phyloP scores from a whole-genome alignment of 2,888 invertebrate genomes.

The Ecdyonurus torrentis region DNA sequence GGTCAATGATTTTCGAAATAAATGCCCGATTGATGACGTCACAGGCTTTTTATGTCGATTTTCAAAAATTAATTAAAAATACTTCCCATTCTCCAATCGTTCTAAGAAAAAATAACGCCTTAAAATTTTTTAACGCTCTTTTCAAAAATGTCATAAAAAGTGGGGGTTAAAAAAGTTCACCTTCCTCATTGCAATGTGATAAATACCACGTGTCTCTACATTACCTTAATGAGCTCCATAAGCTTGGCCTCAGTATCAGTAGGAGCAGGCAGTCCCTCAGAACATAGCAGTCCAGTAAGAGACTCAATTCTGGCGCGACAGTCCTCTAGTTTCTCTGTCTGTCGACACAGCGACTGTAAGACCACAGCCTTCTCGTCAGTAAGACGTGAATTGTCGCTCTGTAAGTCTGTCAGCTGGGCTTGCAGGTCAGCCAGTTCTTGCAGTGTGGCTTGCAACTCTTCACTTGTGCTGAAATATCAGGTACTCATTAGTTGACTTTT shows the following conservation, averaged over 20 bases:
- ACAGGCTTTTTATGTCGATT: too few relatives aligned
- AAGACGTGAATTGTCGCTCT: constrained; percentile 72
- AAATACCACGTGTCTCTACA: too few relatives aligned
- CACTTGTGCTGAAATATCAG: constrained; percentile 80
- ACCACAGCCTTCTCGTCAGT: constrained; percentile 79
- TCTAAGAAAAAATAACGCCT: too few relatives aligned
- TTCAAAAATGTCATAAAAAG: too few relatives aligned
- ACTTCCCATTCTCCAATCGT: too few relatives aligned
- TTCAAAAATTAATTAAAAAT: too few relatives aligned
- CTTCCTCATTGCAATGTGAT: too few relatives aligned
- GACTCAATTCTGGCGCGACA: constrained; percentile 70
- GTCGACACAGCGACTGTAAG: constrained; percentile 76
- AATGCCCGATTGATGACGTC: too few relatives aligned
- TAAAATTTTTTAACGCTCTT: too few relatives aligned
- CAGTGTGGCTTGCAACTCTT: constrained; percentile 83
- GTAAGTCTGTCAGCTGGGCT: constrained; percentile 68
- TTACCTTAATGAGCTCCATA: constrained; percentile 62
- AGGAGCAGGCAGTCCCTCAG: not conserved
- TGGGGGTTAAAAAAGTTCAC: too few relatives aligned
- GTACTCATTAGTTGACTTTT: too few relatives aligned
- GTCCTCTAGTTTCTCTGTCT: constrained; percentile 82
- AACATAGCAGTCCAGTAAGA: constrained; percentile 52
- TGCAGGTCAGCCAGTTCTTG: constrained; percentile 85
- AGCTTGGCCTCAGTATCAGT: constrained; percentile 63
- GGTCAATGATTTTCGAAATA: too few relatives aligned